Percentiles rank a stretch among this genome's conserved stretches.
Conservation (phyloP, 2,888 invertebrate species). For the Himalopsyche tibetana region DNA sequence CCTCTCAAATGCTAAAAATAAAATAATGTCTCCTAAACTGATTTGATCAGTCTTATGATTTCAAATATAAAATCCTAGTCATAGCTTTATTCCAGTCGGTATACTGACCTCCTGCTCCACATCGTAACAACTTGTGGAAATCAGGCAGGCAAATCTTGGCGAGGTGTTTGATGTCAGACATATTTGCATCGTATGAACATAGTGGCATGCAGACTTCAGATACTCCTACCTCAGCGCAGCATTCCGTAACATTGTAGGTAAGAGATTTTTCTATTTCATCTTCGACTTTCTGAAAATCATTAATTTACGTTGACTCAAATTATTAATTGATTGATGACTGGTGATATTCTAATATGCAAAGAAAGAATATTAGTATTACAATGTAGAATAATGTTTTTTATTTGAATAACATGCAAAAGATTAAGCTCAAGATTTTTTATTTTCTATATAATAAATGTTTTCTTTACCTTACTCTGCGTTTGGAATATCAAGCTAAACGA, state of each 20-base stretch:
- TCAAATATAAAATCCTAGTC: too few species aligned
- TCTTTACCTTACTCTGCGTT: slow-evolving; percentile 81
- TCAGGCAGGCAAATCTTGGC: slow-evolving; percentile 86
- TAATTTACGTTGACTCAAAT: not conserved
- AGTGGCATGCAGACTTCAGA: slow-evolving; percentile 85
- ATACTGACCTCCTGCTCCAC: slow-evolving; percentile 78
- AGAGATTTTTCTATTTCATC: slow-evolving; percentile 79
- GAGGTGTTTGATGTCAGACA: slow-evolving; percentile 85
- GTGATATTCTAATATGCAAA: slow-evolving; percentile 1
- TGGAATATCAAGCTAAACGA: slow-evolving; percentile 87
- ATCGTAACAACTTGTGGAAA: slow-evolving; percentile 83
- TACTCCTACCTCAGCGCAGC: slow-evolving; percentile 84
- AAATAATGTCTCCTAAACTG: too few species aligned
- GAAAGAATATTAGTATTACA: slow-evolving; percentile 39
- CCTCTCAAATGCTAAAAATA: too few species aligned
- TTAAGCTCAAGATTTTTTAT: not conserved
- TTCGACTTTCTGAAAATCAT: slow-evolving; percentile 73
- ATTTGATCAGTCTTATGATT: too few species aligned
- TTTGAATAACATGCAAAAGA: too few species aligned
- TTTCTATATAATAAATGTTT: not conserved
- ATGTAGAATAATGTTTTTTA: too few species aligned
- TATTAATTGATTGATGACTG: not conserved
- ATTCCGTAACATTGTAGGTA: slow-evolving; percentile 87
- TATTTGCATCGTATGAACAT: slow-evolving; percentile 88
- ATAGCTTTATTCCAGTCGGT: too few species aligned